phyloP scores from a whole-genome alignment of 1,140 invertebrate genomes.

The Cherax destructor region DNA sequence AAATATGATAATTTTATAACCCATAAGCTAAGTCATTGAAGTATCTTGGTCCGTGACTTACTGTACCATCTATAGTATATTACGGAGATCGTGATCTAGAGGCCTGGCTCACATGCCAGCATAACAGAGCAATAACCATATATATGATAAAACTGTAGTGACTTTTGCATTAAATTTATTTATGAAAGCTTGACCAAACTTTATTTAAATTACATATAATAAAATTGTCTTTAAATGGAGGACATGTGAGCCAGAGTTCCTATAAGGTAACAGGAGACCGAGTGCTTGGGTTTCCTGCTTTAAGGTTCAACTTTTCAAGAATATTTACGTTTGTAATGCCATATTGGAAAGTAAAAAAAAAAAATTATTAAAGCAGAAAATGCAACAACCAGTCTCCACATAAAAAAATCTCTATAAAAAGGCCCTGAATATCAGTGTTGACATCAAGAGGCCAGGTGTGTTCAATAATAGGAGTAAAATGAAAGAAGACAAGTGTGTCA shows the following conservation, averaged over 20 bases:
- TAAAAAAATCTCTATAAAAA: conserved; percentile 13
- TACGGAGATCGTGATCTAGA: conserved; percentile 53
- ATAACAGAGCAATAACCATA: background rate
- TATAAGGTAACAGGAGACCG: conserved; percentile 36
- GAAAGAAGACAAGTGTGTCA: conserved; percentile 19
- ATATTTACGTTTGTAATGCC: background rate
- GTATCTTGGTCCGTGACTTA: conserved; percentile 57
- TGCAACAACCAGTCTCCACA: conserved; percentile 33
- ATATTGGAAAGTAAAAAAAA: background rate
- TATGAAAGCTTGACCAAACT: too few relatives aligned
- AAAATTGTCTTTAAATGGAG: too few relatives aligned
- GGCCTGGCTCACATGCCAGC: conserved; percentile 52
- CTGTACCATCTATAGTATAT: conserved; percentile 53
- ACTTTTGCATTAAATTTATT: too few relatives aligned
- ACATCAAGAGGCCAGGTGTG: background rate
- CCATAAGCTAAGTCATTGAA: conserved; percentile 43
- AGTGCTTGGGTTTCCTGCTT: background rate
- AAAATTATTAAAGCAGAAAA: background rate
- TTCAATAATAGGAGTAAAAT: conserved; percentile 13
- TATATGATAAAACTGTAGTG: background rate
- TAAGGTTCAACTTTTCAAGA: too few relatives aligned
- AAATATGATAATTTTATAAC: conserved; percentile 27
- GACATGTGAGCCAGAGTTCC: conserved; percentile 57
- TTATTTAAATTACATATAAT: too few relatives aligned
- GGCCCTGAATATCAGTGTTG: conserved; percentile 12